A percentile compares a stretch with the other conserved stretches of the same genome.
phyloP scores from a whole-genome alignment of 2,888 invertebrate genomes.

The Temnothorax unifasciatus region DNA sequence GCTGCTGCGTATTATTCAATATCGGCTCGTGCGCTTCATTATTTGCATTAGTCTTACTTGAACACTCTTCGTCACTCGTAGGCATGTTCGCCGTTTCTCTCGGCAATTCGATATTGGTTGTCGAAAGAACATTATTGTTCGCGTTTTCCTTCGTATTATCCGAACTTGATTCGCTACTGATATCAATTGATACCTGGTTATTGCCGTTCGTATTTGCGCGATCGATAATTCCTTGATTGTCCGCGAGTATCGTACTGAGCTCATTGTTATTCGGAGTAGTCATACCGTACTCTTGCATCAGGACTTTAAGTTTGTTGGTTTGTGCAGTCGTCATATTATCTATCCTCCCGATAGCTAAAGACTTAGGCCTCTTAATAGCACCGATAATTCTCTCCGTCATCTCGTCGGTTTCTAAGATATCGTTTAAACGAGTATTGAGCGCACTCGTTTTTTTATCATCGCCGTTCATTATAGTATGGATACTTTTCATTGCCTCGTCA shows the following conservation, averaged over 20 bases:
- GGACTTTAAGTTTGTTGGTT: conserved; percentile 88
- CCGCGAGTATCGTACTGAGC: conserved; percentile 38
- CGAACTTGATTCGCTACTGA: background rate
- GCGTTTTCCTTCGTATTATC: background rate
- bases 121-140: conserved; percentile 31
- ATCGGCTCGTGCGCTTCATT: background rate
- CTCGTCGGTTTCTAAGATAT: conserved; percentile 9
- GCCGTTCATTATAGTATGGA: conserved; percentile 3
- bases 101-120: background rate
- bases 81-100: background rate
- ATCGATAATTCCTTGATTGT: conserved; percentile 5
- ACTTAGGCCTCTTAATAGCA: conserved; percentile 64
- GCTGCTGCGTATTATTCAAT: background rate
- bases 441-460: background rate
- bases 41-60: background rate
- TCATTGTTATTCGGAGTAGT: conserved; percentile 82
- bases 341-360: conserved; percentile 69
- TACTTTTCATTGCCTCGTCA: conserved; percentile 54
- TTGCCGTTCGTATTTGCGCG: conserved; percentile 21
- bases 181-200: background rate
- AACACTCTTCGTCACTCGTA: conserved; percentile 8
- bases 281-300: conserved; percentile 88
- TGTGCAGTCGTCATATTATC: conserved; percentile 89
- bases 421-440: conserved; percentile 2
- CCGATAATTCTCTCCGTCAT: conserved; percentile 30